Evolutionary conservation across 2,113 vertebrate species (phyloP).

Genomic region (Psilopsiagon aurifrons): DNA sequence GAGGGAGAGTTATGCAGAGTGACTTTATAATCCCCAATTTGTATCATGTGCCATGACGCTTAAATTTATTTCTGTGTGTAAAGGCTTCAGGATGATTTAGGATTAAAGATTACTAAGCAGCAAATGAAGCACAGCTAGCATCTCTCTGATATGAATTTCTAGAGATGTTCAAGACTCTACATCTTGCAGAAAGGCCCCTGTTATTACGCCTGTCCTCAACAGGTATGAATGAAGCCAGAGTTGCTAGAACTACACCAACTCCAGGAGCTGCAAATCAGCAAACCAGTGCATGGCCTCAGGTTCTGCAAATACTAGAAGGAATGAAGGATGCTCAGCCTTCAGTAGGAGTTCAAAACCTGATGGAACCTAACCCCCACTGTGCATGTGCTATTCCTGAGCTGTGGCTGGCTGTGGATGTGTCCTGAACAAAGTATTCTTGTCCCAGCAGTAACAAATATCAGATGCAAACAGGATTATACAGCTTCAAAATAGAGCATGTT

Average conservation of each 20-base stretch:
- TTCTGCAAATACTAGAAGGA: not conserved
- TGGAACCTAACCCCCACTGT: not conserved
- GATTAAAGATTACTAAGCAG: not conserved
- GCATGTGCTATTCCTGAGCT: not conserved
- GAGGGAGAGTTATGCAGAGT: not conserved
- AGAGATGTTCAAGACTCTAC: not conserved
- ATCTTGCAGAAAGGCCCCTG: not conserved
- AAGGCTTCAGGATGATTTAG: not conserved
- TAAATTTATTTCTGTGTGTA: not conserved
- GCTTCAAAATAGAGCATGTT: not conserved
- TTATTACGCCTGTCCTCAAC: not conserved
- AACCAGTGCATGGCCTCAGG: not conserved
- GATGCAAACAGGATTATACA: not conserved
- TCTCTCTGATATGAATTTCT: not conserved
- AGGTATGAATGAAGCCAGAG: not conserved
- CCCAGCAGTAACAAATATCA: not conserved
- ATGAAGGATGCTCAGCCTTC: not conserved
- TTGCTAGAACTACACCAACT: not conserved
- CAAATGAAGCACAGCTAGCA: not conserved
- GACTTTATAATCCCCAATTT: not conserved
- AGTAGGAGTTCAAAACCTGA: not conserved
- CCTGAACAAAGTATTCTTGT: not conserved
- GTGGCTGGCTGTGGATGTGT: not conserved
- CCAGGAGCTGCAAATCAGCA: not conserved
- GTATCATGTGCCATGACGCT: not conserved